Evolutionary conservation across 2,888 invertebrate genomes (phyloP), one percentile per base, ranked within the genome.

Genomic region (Melanophora roralis): DNA sequence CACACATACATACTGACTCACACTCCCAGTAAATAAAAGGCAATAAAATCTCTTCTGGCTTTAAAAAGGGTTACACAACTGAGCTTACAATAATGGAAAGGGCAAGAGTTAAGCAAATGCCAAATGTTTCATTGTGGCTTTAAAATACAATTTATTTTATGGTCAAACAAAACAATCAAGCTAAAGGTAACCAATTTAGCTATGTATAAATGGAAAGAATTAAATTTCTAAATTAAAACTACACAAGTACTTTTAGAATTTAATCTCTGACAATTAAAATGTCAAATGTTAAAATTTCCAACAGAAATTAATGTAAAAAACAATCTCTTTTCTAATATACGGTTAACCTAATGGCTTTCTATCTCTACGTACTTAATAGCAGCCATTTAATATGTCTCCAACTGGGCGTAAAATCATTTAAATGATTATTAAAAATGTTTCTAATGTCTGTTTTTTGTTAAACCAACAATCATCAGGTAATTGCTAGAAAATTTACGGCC

Each of bases 401-500:
- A 73, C 73, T 67, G 57, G 68, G 67, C 73, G 72, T 71, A 68
- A 78, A 78, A 73, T 73, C 73, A 73, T 73, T 78, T 72, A 77
- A 57, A 57, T 45, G 62, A 59, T 53, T 73, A 76, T 76, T 72
- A 68, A 77, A 76, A 73, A 69, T 71, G 67, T 68, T 76, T 77
- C 57, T 69, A 62, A 74, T 74, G 78, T 78, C 78, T 81, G 74
- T 71, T 81, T 71, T 34, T 65, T 34, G 71, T 36, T 78, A 81
- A 81, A 77, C 77, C 81, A 72, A 72, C 80, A 80, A 80, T 80
- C 80, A 76, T 72, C 80, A 80, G 80, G 80, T 80, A 80, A 80
- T 80, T 80, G 80, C 80, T 72, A 76, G 76, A 80, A 76, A 76
- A 76, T 76, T 80, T 80, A 76, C 72, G 62, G 47, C 76, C 38